Percentiles rank a stretch among this genome's conserved stretches.
These are phyloP conservation scores for Eptatretus burgeri DNA, from an alignment of 2,113 vertebrate genomes.

Conservation along the genomic window DNA sequence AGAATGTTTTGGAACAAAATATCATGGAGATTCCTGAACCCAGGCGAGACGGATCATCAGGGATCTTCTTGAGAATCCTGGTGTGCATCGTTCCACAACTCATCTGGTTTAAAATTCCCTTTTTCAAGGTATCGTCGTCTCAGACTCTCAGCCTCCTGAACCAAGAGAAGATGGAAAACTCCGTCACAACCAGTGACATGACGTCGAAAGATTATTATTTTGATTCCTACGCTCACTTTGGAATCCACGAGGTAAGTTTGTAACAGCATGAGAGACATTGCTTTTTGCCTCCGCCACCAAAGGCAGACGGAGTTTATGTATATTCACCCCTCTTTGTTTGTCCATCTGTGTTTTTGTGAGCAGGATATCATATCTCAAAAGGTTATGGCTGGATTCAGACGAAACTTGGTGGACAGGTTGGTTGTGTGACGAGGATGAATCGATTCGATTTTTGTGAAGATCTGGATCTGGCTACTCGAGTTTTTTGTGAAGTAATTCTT, in stretches of 20 bases:
- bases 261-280: not conserved
- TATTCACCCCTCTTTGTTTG: no score
- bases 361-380: no score
- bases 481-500: no score
- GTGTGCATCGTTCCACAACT: conserved; percentile 27
- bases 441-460: no score
- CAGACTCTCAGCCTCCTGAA: conserved; percentile 43
- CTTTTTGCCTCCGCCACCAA: no score
- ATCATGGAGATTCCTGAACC: conserved; percentile 14
- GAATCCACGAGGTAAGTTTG: conserved; percentile 62
- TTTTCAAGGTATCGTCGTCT: conserved; percentile 11
- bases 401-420: no score
- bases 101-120: conserved; percentile 16
- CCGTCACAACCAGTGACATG: conserved; percentile 81
- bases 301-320: no score
- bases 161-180: conserved; percentile 61
- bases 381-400: no score
- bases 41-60: conserved; percentile 39
- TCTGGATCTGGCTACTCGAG: no score
- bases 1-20: conserved; percentile 5
- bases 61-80: conserved; percentile 32
- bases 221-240: conserved; percentile 91
- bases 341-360: no score
- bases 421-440: no score
- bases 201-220: conserved; percentile 93